Percentiles rank a stretch among this genome's conserved stretches.
These are phyloP conservation scores for Oreochromis spilurus DNA, from an alignment of 2,113 vertebrate species.

Conservation along the genomic window DNA sequence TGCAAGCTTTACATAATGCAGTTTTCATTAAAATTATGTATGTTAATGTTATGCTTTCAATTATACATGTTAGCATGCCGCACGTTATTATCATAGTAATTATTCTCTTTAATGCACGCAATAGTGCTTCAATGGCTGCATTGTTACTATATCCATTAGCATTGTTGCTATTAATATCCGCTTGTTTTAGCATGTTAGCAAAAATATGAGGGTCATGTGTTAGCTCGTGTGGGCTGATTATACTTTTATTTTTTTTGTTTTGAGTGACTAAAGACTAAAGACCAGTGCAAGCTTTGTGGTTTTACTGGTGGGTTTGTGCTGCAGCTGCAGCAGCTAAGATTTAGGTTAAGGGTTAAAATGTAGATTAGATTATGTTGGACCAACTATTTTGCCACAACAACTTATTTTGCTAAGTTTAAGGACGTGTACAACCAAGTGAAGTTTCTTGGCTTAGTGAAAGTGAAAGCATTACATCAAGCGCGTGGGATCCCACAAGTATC, in stretches of 20 bases:
- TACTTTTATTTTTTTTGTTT: background rate
- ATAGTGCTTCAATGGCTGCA: background rate
- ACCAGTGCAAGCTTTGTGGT: background rate
- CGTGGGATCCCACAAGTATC: background rate
- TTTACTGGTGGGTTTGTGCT: background rate
- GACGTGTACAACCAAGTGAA: background rate
- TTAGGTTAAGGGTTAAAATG: background rate
- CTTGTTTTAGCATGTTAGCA: background rate
- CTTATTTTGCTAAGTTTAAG: background rate
- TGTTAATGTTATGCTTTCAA: background rate
- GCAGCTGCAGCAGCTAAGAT: background rate
- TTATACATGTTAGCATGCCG: background rate
- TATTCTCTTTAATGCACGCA: background rate
- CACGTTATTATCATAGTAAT: background rate
- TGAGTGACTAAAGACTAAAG: background rate
- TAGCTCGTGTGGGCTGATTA: background rate
- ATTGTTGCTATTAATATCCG: background rate
- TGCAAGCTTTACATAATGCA: background rate
- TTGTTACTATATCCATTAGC: background rate
- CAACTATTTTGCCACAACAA: background rate
- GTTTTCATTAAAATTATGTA: background rate
- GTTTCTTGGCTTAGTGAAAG: background rate
- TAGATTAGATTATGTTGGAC: background rate
- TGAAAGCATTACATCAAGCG: background rate
- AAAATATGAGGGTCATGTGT: background rate